Conservation (phyloP, 2,888 invertebrate genomes). For the Homarus gammarus region DNA sequence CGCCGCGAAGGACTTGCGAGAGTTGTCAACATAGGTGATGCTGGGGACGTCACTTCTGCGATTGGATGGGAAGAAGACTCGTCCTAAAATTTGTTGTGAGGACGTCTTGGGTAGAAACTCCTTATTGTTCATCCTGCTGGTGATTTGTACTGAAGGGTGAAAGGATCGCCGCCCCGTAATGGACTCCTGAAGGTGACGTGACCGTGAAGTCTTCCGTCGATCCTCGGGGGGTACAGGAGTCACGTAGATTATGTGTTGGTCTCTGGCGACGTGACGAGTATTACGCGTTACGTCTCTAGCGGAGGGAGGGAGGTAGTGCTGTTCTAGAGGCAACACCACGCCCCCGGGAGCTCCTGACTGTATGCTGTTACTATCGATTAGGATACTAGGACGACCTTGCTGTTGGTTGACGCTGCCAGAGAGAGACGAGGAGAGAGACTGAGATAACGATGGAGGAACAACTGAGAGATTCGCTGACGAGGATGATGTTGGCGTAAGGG, state of each 20-base stretch:
- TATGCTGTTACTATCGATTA: background rate
- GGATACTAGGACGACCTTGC: background rate
- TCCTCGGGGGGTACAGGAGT: slow-evolving; percentile 33
- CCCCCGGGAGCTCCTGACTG: background rate
- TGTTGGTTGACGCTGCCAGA: background rate
- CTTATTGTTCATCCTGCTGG: slow-evolving; percentile 4
- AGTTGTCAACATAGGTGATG: background rate
- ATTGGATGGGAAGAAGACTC: slow-evolving; percentile 3
- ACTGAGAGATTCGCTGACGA: background rate
- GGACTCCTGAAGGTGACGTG: background rate
- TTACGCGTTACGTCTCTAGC: background rate
- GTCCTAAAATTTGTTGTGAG: background rate
- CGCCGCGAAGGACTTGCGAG: slow-evolving; percentile 16
- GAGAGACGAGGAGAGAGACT: background rate
- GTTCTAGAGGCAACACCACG: slow-evolving; percentile 28
- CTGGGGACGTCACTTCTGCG: background rate
- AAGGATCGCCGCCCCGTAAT: background rate
- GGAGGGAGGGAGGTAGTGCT: slow-evolving; percentile 15
- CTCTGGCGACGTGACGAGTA: slow-evolving; percentile 17
- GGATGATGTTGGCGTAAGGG: too few species aligned
- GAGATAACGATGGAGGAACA: background rate
- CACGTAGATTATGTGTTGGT: slow-evolving; percentile 24
- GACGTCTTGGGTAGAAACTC: slow-evolving; percentile 37
- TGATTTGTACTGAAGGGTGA: slow-evolving; percentile 40
- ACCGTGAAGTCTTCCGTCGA: background rate